phyloP scores from a whole-genome alignment of 1,140 invertebrate genomes.

The Campoletis sonorensis region DNA sequence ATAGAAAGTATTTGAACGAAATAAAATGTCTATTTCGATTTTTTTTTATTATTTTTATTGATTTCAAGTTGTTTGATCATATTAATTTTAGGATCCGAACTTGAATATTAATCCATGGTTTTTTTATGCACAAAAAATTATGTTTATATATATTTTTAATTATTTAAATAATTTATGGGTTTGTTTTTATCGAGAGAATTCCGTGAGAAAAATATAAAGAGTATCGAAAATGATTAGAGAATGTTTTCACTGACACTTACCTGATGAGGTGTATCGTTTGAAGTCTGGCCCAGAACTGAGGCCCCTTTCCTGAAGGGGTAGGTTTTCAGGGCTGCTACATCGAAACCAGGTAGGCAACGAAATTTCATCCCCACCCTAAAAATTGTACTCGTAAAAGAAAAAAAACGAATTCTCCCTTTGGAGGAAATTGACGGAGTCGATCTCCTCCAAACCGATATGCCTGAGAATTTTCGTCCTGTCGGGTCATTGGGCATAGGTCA shows the following conservation, averaged over 20 bases:
- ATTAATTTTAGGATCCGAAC: too few species aligned
- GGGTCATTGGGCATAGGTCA: constrained; percentile 74
- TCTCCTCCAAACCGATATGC: constrained; percentile 35
- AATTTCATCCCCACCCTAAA: constrained; percentile 27
- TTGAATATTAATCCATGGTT: too few species aligned
- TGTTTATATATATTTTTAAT: too few species aligned
- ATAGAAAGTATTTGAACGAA: too few species aligned
- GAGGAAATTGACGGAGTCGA: constrained; percentile 38
- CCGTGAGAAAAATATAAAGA: neutral
- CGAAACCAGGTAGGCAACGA: constrained; percentile 9
- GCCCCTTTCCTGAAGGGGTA: constrained; percentile 56
- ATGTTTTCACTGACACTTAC: constrained; percentile 26
- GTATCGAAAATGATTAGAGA: neutral
- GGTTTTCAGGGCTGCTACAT: neutral
- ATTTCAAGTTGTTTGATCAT: too few species aligned
- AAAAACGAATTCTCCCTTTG: neutral
- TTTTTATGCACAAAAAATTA: too few species aligned
- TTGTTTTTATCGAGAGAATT: neutral
- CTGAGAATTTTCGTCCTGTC: constrained; percentile 62
- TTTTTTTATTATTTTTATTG: too few species aligned
- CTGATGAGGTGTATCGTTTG: constrained; percentile 69
- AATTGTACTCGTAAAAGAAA: neutral
- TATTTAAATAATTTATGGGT: neutral
- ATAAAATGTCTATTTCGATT: too few species aligned
- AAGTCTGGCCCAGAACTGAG: constrained; percentile 73